Conservation (phyloP, 1,140 invertebrate genomes). For the Camponotus vicinus region DNA sequence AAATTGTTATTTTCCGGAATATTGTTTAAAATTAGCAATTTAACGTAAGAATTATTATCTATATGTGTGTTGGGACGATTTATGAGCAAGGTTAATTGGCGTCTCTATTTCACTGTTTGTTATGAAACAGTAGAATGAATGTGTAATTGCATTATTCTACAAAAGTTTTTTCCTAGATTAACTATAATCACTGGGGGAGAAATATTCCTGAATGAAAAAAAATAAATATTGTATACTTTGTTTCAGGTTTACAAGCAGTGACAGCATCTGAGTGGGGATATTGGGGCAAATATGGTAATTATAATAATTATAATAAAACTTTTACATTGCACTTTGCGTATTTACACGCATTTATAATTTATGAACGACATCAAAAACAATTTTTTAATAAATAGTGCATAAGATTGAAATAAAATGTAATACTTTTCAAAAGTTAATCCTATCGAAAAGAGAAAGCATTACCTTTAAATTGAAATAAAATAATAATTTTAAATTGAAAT, state of each 20-base stretch:
- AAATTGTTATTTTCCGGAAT: neutral
- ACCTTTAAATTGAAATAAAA: neutral
- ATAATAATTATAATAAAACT: neutral
- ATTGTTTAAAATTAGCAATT: neutral
- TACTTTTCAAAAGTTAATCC: neutral
- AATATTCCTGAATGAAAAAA: neutral
- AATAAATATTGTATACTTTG: slow-evolving; percentile 15
- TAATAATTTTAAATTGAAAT: neutral
- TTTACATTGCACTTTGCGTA: neutral
- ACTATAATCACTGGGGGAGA: neutral
- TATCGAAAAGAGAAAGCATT: no score
- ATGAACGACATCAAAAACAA: neutral
- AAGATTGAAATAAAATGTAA: neutral
- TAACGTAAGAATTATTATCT: neutral
- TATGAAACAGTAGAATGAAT: neutral
- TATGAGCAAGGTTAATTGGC: neutral
- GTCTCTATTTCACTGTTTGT: neutral
- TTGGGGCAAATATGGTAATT: slow-evolving; percentile 65
- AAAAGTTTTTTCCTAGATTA: neutral
- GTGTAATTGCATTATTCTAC: neutral
- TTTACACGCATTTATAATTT: neutral
- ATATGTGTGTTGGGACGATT: neutral
- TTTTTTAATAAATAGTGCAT: neutral
- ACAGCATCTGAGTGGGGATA: slow-evolving; percentile 59
- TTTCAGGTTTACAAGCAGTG: slow-evolving; percentile 51